Evolutionary conservation across 2,113 vertebrate species (phyloP).

Genomic region (Gavialis gangeticus): DNA sequence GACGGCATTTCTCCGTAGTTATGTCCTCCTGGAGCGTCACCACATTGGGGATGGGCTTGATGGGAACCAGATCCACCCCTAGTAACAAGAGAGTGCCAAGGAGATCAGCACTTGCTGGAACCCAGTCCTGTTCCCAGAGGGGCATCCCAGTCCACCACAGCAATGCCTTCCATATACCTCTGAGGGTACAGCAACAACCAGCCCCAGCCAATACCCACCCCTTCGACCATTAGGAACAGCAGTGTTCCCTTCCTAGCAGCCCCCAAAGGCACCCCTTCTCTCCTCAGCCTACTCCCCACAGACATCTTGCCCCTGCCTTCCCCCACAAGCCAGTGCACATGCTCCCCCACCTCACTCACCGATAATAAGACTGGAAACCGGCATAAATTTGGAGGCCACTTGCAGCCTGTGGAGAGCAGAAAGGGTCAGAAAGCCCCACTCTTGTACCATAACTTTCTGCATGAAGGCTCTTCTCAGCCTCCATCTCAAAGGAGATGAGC

Average conservation of each 20-base stretch:
- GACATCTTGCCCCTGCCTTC: accelerated
- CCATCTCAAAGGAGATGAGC: not conserved
- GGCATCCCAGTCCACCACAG: accelerated
- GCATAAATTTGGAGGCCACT: constrained; percentile 98
- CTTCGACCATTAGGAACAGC: accelerated
- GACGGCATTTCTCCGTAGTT: constrained; percentile 93
- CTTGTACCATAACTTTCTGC: too few species aligned
- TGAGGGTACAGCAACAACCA: not conserved
- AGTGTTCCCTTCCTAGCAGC: accelerated
- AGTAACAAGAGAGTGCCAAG: accelerated
- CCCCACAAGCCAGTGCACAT: not conserved
- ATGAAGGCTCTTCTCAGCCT: too few species aligned
- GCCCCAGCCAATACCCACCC: accelerated
- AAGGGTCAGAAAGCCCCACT: accelerated
- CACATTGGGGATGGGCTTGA: constrained; percentile 93
- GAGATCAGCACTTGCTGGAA: not conserved
- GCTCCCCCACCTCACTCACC: constrained; percentile 81
- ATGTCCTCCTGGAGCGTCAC: constrained; percentile 95
- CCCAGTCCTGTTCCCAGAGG: accelerated
- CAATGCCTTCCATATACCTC: accelerated
- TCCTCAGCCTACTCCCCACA: not conserved
- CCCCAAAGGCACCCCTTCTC: not conserved
- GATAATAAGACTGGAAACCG: constrained; percentile 94
- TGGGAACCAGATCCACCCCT: constrained; percentile 97
- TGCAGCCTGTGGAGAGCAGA: constrained; percentile 85